phyloP scores from a whole-genome alignment of 1,140 invertebrate genomes.

The Drosophila littoralis region DNA sequence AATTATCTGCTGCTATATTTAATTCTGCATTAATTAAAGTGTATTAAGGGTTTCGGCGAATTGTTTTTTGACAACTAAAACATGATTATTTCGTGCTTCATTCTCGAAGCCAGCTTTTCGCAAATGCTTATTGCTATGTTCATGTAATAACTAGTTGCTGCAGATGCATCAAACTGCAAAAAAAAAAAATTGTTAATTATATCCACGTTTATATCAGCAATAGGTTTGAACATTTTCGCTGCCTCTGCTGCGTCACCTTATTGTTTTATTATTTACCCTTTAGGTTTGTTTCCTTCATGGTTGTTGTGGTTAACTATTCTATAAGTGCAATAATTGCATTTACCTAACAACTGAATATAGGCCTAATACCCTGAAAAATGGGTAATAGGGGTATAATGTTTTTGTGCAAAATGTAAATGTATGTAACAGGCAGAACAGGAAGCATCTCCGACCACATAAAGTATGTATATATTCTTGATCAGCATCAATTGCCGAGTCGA shows the following conservation, averaged over 20 bases:
- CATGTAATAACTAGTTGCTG: slow-evolving; percentile 1
- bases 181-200: slow-evolving; percentile 28
- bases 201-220: slow-evolving; percentile 22
- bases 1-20: no score
- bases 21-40: neutral
- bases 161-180: slow-evolving; percentile 6
- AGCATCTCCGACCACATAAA: no score
- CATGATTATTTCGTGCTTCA: slow-evolving; percentile 12
- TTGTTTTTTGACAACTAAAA: neutral
- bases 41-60: neutral
- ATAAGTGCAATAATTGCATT: slow-evolving; percentile 16
- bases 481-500: no score
- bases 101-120: neutral
- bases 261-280: neutral
- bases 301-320: neutral
- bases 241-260: neutral
- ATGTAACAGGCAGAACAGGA: no score
- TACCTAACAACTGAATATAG: slow-evolving; percentile 10
- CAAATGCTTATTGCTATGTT: neutral
- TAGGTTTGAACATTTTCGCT: slow-evolving; percentile 16
- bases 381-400: no score
- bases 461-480: no score
- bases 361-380: no score
- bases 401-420: no score
- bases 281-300: neutral